Evolutionary conservation across 1,140 invertebrate species (phyloP).

Genomic region (Penaeus indicus): DNA sequence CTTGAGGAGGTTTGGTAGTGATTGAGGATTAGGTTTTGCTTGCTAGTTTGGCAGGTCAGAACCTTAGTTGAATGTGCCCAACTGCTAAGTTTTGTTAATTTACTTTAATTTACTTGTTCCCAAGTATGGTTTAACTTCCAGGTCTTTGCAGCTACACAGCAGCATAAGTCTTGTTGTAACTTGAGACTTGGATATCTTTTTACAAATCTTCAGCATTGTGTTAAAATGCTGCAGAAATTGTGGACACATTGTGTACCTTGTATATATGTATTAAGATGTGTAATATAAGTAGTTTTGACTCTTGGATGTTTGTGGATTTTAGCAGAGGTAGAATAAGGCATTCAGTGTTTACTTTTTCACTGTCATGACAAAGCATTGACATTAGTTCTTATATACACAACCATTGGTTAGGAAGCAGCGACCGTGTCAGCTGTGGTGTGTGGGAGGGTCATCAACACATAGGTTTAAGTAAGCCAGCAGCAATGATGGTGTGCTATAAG

Average conservation of each 20-base stretch:
- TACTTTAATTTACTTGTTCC: too few species aligned
- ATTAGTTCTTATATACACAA: constrained; percentile 35
- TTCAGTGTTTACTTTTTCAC: constrained; percentile 52
- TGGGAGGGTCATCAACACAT: constrained; percentile 40
- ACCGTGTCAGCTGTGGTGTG: not conserved
- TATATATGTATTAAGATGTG: constrained; percentile 41
- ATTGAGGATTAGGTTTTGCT: too few species aligned
- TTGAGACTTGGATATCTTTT: constrained; percentile 13
- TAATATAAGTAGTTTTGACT: constrained; percentile 44
- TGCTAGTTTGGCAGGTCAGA: too few species aligned
- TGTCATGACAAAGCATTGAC: constrained; percentile 51
- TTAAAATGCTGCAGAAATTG: not conserved
- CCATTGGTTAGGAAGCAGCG: constrained; percentile 5
- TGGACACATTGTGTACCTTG: constrained; percentile 1
- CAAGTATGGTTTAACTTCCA: not conserved
- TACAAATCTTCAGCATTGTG: not conserved
- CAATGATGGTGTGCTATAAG: constrained; percentile 51
- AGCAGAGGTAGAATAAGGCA: constrained; percentile 42
- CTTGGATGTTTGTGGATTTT: constrained; percentile 47
- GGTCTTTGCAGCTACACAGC: constrained; percentile 4
- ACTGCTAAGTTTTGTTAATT: too few species aligned
- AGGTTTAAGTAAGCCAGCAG: constrained; percentile 51
- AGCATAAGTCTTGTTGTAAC: constrained; percentile 1
- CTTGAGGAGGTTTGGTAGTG: too few species aligned
- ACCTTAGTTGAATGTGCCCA: too few species aligned